Conservation (phyloP, 2,888 invertebrate species). For the Mycalesis mineus region DNA sequence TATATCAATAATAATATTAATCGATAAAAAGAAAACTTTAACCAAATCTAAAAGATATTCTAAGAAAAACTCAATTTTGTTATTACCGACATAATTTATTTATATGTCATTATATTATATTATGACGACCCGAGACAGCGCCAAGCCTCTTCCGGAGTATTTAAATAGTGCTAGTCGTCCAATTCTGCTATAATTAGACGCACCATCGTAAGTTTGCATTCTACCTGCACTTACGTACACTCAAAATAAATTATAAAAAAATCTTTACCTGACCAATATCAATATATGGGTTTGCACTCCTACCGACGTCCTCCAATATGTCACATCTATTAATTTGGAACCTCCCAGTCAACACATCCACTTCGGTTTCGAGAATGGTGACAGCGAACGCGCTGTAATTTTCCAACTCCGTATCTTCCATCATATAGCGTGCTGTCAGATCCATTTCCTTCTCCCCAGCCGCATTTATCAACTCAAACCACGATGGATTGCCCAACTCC, state of each 20-base stretch:
- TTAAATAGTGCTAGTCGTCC: no score
- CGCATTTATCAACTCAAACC: conserved; percentile 77
- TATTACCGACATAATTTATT: no score
- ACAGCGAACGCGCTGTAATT: conserved; percentile 80
- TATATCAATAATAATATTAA: no score
- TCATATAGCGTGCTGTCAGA: conserved; percentile 80
- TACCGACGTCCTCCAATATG: conserved; percentile 82
- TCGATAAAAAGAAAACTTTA: no score
- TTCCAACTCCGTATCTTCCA: conserved; percentile 66
- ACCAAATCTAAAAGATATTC: no score
- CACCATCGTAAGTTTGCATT: no score
- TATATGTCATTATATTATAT: no score
- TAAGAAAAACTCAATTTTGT: no score
- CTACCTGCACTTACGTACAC: no score
- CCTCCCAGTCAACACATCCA: conserved; percentile 85
- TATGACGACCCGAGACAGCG: no score
- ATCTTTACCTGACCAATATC: conserved; percentile 81
- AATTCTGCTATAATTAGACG: no score
- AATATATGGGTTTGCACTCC: conserved; percentile 81
- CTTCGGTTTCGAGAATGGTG: conserved; percentile 80
- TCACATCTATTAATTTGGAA: conserved; percentile 79
- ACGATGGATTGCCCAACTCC: conserved; percentile 67
- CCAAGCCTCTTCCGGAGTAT: no score
- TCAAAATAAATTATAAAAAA: background rate
- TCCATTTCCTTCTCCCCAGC: conserved; percentile 77